phyloP scores from a whole-genome alignment of 2,888 invertebrate genomes.

The Iphiclides podalirius region DNA sequence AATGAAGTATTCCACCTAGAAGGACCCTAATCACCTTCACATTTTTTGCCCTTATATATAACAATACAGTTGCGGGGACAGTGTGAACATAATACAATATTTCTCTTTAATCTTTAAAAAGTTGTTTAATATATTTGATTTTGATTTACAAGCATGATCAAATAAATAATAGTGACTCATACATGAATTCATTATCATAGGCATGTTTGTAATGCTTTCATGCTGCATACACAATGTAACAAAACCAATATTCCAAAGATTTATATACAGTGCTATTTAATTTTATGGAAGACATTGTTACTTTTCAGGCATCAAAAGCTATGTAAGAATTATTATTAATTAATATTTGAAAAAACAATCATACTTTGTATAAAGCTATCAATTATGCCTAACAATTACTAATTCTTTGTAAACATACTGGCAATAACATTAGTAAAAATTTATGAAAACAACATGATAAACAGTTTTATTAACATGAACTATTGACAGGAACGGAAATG shows the following conservation, averaged over 20 bases:
- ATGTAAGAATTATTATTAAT: constrained; percentile 24
- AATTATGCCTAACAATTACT: constrained; percentile 13
- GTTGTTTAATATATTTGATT: constrained; percentile 6
- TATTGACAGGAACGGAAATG: constrained; percentile 17
- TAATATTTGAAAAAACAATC: constrained; percentile 34
- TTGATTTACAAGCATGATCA: background rate
- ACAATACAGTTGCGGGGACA: constrained; percentile 25
- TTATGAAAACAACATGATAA: constrained; percentile 22
- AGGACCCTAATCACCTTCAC: constrained; percentile 50
- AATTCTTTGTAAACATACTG: constrained; percentile 30
- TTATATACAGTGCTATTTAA: constrained; percentile 38
- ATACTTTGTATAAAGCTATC: constrained; percentile 26
- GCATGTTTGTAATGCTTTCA: constrained; percentile 30
- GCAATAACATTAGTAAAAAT: constrained; percentile 27
- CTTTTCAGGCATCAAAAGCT: constrained; percentile 35
- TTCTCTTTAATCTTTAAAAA: constrained; percentile 8
- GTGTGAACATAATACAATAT: constrained; percentile 9
- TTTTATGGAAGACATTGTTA: constrained; percentile 60
- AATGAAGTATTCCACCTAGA: constrained; percentile 67
- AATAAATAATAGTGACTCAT: constrained; percentile 11
- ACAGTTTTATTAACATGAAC: constrained; percentile 10
- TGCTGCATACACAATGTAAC: constrained; percentile 28
- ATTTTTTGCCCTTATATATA: constrained; percentile 28
- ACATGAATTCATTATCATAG: constrained; percentile 6
- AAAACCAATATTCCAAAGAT: constrained; percentile 65